Evolutionary conservation across 1,140 invertebrate species (phyloP), one percentile per base, ranked within the genome.

Genomic region (Matsumurasca onukii): DNA sequence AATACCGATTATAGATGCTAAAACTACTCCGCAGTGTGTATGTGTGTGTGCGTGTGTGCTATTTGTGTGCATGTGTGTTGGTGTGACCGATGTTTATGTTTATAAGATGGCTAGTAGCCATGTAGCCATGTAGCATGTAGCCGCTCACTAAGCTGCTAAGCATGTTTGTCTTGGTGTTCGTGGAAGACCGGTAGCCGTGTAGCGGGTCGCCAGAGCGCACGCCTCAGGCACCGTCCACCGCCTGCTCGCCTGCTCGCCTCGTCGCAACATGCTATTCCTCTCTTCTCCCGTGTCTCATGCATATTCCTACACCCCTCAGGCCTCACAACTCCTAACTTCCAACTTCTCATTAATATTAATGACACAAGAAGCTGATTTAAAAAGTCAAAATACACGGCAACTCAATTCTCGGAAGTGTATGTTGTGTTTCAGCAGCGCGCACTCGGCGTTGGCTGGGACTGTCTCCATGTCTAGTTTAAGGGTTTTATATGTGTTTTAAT

Each of bases 341-440:
- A 59, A 59, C 55, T 27, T 27, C 30, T 59, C 55, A 59, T 59
- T 59, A 59, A 59, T 59, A 59, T 59, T 59, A 59, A 59, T 59
- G 55, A 59, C 55, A 59, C 15, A 25, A 59, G 25, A 29, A 59
- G 25, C 55, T 59, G 55, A 59, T 59, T 59, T 22, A 59, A 59
- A 59, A 59, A 59, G 55, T 59, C 55, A 59, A 59, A 59, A 59
- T 59, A 59, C 55, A 59, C 55, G 55, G 55, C 55, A 59, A 59
- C 55, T 59, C 55, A 59, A 59, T 59, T 59, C 55, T 27, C 24
- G 30, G 55, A 59, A 59, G 22, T 52, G 3, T 12, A 27, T 59
- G 55, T 59, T 29, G 55, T 59, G 25, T 59, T 59, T 39, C 17
- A 39, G 5, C 5, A 9, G 34, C 17, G 17, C 5, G 34, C n/a